phyloP scores from a whole-genome alignment of 2,113 vertebrate genomes.

The Podocnemis expansa region DNA sequence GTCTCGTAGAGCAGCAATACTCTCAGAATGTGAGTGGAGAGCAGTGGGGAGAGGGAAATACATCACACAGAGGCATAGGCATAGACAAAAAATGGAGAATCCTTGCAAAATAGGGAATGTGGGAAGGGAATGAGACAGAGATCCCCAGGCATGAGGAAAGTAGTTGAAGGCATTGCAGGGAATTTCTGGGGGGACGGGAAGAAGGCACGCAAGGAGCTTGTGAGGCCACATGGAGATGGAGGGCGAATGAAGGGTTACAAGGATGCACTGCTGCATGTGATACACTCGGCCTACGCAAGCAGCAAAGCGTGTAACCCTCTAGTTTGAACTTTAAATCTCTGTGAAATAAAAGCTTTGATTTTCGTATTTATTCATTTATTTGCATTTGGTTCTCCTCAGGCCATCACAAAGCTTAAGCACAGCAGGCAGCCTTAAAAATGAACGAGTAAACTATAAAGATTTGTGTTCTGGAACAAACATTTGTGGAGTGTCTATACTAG shows the following conservation, averaged over 20 bases:
- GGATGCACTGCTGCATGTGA: not conserved
- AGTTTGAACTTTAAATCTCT: not conserved
- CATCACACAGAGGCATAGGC: not conserved
- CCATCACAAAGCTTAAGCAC: not conserved
- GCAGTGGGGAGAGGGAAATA: not conserved
- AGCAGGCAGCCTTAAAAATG: not conserved
- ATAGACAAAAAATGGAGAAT: not conserved
- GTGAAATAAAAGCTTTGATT: not conserved
- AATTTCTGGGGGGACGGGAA: not conserved
- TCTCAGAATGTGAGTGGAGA: not conserved
- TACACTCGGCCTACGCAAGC: not conserved
- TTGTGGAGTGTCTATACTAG: not conserved
- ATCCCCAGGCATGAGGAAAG: not conserved
- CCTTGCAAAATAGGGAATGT: not conserved
- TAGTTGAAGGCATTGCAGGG: not conserved
- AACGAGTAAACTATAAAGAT: not conserved
- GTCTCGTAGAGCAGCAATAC: not conserved
- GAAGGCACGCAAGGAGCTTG: not conserved
- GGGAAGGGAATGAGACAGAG: not conserved
- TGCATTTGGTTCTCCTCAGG: rapidly evolving
- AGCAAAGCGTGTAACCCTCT: not conserved
- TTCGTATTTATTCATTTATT: not conserved
- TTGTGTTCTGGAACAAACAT: not conserved
- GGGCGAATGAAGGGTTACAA: not conserved
- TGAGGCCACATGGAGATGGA: not conserved